Percentiles rank a stretch among this genome's conserved stretches.
phyloP scores from a whole-genome alignment of 2,113 vertebrate genomes.

The Phrynosoma blainvillii region DNA sequence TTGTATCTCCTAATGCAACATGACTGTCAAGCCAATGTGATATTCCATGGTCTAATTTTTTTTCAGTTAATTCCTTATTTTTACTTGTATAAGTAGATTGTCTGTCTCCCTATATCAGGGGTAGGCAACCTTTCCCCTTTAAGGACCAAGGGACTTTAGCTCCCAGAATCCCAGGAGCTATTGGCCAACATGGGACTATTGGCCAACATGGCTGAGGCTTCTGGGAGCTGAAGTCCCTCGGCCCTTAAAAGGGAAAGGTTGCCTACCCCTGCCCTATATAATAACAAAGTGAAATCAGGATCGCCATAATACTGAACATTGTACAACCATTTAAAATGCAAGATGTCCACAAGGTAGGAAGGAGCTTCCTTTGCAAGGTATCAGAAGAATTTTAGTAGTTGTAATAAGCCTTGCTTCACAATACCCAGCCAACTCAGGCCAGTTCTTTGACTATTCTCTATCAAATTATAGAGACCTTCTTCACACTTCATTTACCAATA shows the following conservation, averaged over 20 bases:
- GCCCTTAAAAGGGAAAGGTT: no score
- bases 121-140: no score
- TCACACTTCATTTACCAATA: neutral
- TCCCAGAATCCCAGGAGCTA: no score
- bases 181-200: no score
- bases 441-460: neutral
- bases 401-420: neutral
- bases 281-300: neutral
- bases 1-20: slow-evolving; percentile 50
- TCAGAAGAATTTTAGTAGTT: neutral
- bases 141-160: no score
- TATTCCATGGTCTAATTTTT: slow-evolving; percentile 43
- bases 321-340: neutral
- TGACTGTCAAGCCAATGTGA: slow-evolving; percentile 54
- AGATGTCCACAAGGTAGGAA: neutral
- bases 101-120: neutral
- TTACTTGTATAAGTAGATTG: neutral
- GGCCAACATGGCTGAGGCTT: no score
- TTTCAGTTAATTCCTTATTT: slow-evolving; percentile 44
- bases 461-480: neutral
- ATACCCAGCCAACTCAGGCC: neutral
- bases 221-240: no score
- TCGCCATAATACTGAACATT: neutral
- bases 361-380: neutral
- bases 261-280: neutral